Percentiles rank a stretch among this genome's conserved stretches.
phyloP scores from a whole-genome alignment of 2,113 vertebrate species.

The Tachycineta bicolor region DNA sequence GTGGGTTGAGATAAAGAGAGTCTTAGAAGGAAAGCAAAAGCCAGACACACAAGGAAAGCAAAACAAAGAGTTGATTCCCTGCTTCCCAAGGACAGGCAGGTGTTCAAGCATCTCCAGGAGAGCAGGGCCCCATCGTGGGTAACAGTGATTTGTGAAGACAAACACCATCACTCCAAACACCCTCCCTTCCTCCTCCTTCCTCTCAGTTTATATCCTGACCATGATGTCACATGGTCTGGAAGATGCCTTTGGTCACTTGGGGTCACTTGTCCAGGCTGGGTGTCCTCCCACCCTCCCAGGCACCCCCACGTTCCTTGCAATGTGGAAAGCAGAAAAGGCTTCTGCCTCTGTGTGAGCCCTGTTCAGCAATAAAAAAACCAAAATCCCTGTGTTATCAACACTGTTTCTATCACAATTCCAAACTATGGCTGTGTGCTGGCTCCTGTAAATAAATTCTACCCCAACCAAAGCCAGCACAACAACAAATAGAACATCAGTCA shows the following conservation, averaged over 20 bases:
- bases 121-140: too few relatives aligned
- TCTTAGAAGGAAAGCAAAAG: not conserved
- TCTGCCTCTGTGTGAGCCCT: not conserved
- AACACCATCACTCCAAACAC: not conserved
- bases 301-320: not conserved
- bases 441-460: not conserved
- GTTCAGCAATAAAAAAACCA: not conserved
- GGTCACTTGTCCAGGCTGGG: not conserved
- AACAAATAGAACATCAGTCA: fast-evolving
- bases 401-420: not conserved
- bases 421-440: not conserved
- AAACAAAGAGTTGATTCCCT: not conserved
- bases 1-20: not conserved
- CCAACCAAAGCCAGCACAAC: not conserved
- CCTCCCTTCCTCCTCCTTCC: not conserved
- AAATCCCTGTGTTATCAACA: not conserved
- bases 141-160: not conserved
- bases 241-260: not conserved
- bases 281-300: not conserved
- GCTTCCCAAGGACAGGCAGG: not conserved
- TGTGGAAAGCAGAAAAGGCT: not conserved
- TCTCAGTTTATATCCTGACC: not conserved
- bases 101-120: not conserved
- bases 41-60: not conserved
- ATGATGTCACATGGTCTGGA: not conserved